phyloP scores from a whole-genome alignment of 2,888 invertebrate genomes.

The Ganaspis brasiliensis region DNA sequence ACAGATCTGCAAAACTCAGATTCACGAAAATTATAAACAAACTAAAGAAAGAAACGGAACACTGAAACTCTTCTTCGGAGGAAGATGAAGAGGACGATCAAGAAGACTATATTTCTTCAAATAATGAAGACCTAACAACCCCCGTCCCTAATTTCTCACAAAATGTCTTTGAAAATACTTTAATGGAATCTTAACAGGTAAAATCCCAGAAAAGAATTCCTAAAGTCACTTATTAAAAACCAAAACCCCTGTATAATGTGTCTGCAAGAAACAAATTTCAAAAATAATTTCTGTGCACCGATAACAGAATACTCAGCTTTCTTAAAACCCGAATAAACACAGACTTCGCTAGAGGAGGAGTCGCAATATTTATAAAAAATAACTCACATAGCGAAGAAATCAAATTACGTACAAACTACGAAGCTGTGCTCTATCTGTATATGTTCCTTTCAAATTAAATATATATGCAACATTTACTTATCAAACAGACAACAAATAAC shows the following conservation, averaged over 20 bases:
- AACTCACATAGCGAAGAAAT: neutral
- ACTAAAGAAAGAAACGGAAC: neutral
- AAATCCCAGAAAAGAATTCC: slow-evolving; percentile 48
- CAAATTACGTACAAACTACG: neutral
- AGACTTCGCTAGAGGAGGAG: slow-evolving; percentile 4
- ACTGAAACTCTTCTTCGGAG: neutral
- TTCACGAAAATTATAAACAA: too few relatives aligned
- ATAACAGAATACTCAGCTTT: neutral
- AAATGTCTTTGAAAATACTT: slow-evolving; percentile 5
- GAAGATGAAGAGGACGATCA: neutral
- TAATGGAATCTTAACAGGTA: slow-evolving; percentile 52
- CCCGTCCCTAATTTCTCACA: neutral
- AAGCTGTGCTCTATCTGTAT: neutral
- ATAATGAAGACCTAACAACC: neutral
- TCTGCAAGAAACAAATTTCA: slow-evolving; percentile 61
- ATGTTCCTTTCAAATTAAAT: neutral
- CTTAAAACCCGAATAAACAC: neutral
- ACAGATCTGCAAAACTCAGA: too few relatives aligned
- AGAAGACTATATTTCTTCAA: neutral
- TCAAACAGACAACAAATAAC: too few relatives aligned
- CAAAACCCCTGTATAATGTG: slow-evolving; percentile 50
- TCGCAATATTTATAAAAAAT: slow-evolving; percentile 8
- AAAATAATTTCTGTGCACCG: neutral
- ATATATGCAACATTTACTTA: neutral
- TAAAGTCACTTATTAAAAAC: slow-evolving; percentile 54